phyloP scores from a whole-genome alignment of 53 echinoderm and acorn worm species.

The Patiria pectinifera region DNA sequence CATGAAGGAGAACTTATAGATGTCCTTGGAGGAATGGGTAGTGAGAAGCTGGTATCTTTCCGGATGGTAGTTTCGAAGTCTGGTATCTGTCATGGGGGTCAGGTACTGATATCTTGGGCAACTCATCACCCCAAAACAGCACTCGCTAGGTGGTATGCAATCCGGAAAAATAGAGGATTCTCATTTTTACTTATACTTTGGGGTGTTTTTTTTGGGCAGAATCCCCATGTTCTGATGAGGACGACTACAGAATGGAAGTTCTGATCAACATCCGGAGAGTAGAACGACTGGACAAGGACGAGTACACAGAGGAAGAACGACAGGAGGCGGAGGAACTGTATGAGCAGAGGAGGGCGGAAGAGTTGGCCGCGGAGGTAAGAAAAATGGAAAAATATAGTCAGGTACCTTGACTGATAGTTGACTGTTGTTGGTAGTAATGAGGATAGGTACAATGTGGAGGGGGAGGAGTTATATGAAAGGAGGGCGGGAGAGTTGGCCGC shows the following conservation, averaged over 20 bases:
- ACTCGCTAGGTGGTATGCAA: background rate
- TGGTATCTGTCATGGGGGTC: too few species aligned
- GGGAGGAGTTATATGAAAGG: background rate
- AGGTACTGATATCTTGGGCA: too few species aligned
- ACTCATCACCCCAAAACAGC: too few species aligned
- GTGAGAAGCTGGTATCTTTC: too few species aligned
- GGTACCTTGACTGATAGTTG: background rate
- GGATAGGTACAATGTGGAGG: background rate
- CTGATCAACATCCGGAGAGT: conserved; percentile 81
- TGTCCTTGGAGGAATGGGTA: too few species aligned
- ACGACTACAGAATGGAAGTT: conserved; percentile 98
- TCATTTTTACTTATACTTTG: background rate
- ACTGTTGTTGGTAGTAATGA: background rate
- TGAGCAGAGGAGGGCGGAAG: conserved; percentile 91
- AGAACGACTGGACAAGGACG: conserved; percentile 95
- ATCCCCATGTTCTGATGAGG: conserved; percentile 82
- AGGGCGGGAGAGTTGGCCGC: background rate
- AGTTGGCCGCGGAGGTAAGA: conserved; percentile 85
- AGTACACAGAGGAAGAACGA: conserved; percentile 90
- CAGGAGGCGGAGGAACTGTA: conserved; percentile 98
- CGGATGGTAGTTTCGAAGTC: too few species aligned
- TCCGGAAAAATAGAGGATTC: background rate
- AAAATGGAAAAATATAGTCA: background rate
- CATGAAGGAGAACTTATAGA: too few species aligned
- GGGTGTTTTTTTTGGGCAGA: conserved; percentile 44